Evolutionary conservation across 2,113 vertebrate species (phyloP).

Genomic region (Corythornis vintsioides): DNA sequence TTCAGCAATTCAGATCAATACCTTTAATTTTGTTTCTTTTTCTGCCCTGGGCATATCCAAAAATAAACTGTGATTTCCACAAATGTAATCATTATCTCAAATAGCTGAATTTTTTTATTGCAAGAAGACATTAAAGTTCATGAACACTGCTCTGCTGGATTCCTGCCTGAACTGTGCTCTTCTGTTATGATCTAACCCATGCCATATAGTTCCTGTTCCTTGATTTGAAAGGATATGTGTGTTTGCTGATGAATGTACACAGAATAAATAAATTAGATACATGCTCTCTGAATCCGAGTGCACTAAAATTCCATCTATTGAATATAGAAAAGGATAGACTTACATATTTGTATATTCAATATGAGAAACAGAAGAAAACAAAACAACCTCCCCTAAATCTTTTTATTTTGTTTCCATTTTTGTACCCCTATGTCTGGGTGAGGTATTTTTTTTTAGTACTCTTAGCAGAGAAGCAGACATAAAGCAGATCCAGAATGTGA

Average conservation of each 20-base stretch:
- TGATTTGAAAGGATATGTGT: background rate
- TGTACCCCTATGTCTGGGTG: background rate
- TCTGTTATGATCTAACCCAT: background rate
- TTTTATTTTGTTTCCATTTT: background rate
- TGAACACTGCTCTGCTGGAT: background rate
- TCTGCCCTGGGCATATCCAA: background rate
- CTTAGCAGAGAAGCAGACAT: background rate
- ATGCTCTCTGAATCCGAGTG: background rate
- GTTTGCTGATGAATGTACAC: background rate
- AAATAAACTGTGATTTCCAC: background rate
- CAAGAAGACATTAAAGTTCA: background rate
- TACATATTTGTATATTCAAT: background rate
- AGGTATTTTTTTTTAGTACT: background rate
- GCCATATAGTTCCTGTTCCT: background rate
- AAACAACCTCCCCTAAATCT: rapidly evolving
- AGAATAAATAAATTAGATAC: background rate
- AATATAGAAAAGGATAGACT: background rate
- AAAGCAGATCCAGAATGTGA: constrained; percentile 15
- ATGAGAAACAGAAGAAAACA: background rate
- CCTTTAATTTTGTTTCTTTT: background rate
- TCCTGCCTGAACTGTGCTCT: background rate
- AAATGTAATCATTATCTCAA: background rate
- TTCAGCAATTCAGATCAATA: background rate
- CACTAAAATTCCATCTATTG: background rate
- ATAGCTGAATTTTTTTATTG: background rate